Evolutionary conservation across 2,888 invertebrate species (phyloP).

Genomic region (Trachelus troglodyta): DNA sequence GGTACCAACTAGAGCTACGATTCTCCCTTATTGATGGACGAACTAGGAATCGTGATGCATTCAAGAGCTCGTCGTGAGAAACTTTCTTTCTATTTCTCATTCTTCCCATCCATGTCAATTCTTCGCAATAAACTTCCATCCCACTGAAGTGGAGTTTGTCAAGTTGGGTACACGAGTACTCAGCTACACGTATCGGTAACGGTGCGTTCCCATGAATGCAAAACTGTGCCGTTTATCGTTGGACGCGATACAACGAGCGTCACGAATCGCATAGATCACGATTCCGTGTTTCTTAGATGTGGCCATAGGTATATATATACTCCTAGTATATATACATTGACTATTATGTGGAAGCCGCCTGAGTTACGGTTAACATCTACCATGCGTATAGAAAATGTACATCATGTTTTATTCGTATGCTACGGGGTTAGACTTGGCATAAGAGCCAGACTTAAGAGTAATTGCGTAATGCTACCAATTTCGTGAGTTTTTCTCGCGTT

Average conservation of each 20-base stretch:
- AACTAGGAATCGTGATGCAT: not conserved
- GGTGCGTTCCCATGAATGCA: not conserved
- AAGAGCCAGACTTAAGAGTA: conserved; percentile 27
- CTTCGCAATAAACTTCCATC: not conserved
- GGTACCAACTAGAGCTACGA: not conserved
- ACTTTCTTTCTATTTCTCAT: not conserved
- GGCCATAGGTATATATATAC: not conserved
- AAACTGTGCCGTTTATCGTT: not conserved
- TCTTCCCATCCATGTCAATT: not conserved
- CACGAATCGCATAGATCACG: not conserved
- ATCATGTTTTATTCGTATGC: not conserved
- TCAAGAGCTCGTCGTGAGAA: not conserved
- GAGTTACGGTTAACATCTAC: not conserved
- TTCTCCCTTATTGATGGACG: not conserved
- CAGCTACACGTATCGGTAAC: not conserved
- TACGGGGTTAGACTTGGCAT: not conserved
- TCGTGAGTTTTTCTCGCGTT: conserved; percentile 32
- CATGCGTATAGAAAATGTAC: not conserved
- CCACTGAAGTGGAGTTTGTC: not conserved
- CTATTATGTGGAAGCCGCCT: not conserved
- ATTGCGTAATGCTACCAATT: conserved; percentile 55
- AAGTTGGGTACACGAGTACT: not conserved
- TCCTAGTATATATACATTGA: not conserved
- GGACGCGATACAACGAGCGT: not conserved
- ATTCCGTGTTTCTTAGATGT: not conserved